Evolutionary conservation across 2,797 vertebrate genomes (phyloP).

Genomic region (Chiloscyllium punctatum): DNA sequence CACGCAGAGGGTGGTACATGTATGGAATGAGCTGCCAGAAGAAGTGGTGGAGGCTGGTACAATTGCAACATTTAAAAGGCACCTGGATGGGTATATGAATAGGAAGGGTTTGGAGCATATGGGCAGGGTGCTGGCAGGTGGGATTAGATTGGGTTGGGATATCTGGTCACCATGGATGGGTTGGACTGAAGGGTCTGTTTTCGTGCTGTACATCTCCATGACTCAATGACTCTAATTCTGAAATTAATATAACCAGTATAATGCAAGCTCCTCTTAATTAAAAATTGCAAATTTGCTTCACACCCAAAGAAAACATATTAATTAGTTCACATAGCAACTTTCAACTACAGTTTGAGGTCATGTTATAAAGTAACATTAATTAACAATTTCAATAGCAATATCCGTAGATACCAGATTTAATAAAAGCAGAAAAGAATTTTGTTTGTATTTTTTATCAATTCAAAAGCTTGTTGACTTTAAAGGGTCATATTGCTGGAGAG

Average conservation of each 20-base stretch:
- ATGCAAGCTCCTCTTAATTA: constrained; percentile 17
- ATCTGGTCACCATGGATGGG: no score
- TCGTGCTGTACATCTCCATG: no score
- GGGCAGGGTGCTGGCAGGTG: no score
- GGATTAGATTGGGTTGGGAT: no score
- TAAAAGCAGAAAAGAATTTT: background rate
- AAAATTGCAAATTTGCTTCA: background rate
- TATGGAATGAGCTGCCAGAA: no score
- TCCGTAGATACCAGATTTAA: background rate
- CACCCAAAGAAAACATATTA: constrained; percentile 2
- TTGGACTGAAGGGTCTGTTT: no score
- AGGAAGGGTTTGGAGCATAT: no score
- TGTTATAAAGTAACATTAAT: background rate
- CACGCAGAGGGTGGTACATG: no score
- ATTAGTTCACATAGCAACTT: background rate
- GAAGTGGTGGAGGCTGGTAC: no score
- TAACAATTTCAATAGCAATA: background rate
- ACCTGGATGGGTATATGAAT: no score
- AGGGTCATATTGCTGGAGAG: background rate
- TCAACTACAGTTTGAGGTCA: constrained; percentile 1
- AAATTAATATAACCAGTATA: constrained; percentile 2
- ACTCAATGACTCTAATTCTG: background rate
- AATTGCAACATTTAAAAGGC: no score
- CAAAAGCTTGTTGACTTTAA: background rate
- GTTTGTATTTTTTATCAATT: background rate